phyloP scores from a whole-genome alignment of 2,797 vertebrate genomes.

The Chloroceryle inda region DNA sequence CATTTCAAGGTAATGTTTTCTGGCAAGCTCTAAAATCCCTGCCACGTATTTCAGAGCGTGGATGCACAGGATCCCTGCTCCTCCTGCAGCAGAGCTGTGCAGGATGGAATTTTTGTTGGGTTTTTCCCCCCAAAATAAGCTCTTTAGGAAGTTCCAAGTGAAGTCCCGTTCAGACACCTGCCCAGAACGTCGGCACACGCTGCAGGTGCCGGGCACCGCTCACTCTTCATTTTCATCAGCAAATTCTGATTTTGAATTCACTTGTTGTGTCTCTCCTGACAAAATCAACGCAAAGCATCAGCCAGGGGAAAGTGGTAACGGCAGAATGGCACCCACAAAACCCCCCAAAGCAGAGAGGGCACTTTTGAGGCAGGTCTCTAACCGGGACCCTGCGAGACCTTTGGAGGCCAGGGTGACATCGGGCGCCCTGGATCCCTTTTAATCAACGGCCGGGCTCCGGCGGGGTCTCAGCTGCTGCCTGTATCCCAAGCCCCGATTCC shows the following conservation, averaged over 20 bases:
- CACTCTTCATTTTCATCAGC: neutral
- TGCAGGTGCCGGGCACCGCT: accelerated
- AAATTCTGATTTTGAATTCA: neutral
- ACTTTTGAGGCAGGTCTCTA: neutral
- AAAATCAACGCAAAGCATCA: neutral
- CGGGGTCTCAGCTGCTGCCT: neutral
- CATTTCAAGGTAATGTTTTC: neutral
- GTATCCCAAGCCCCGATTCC: neutral
- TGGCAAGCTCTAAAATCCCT: neutral
- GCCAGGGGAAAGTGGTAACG: neutral
- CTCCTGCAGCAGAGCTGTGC: neutral
- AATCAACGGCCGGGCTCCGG: neutral
- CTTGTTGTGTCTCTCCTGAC: neutral
- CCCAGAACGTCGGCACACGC: accelerated
- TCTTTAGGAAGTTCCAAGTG: neutral
- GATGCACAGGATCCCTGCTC: neutral
- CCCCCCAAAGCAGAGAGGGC: neutral
- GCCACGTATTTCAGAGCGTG: neutral
- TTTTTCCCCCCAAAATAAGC: neutral
- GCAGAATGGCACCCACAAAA: neutral
- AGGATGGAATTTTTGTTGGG: neutral
- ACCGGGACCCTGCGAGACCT: neutral
- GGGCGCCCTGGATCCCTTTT: neutral
- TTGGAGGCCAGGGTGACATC: neutral
- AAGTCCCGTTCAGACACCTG: neutral